Evolutionary conservation across 2,113 vertebrate species (phyloP), one percentile per base, ranked within the genome.

Genomic region (Rhea americana): DNA sequence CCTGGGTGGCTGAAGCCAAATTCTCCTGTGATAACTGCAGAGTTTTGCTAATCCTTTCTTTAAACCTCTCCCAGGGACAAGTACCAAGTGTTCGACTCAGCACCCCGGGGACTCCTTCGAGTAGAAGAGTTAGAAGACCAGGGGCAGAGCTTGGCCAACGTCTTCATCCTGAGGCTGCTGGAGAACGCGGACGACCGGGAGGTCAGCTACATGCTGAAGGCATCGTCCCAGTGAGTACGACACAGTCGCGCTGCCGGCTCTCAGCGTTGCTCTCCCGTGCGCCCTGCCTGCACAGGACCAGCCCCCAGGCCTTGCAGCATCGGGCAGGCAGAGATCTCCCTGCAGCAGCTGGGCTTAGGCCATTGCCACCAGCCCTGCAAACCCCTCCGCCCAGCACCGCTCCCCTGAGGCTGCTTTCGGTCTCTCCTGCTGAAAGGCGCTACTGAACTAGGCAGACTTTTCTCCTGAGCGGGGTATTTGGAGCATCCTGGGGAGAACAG

Each of bases 71-170:
- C 32, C 92, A 98, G 99, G 67, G 99, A 99, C 90, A 99, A 98
- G 95, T 99, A 98, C 96, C 99, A 99, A 95, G 99, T 99, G 67
- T 98, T 99, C 53, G 99, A 99, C 95, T 99, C 99, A 0, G 99
- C 99, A 76, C 97, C 98, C 0, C 97, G 99, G 30, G 98, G 99
- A 18, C 99, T 99, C 95, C 97, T 99, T 87, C 98, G 99, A 2
- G 99, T 99, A 9, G 99, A 99, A 92, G 99, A 99, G 65, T 96
- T 99, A 78, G 99, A 99, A 84, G 99, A 99, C 95, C 99, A 99
- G 92, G 99, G 99, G 7, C 99, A 99, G 97, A 97, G 98, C 9
- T 96, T 99, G 93, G 99, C 99, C 76, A 98, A 98, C 0, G 98
- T 99, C 80, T 99, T 99, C 93, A 98, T 98, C 92, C 96, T 99